Evolutionary conservation across 2,113 vertebrate genomes (phyloP).

Genomic region (Psittacula cyanocephala): DNA sequence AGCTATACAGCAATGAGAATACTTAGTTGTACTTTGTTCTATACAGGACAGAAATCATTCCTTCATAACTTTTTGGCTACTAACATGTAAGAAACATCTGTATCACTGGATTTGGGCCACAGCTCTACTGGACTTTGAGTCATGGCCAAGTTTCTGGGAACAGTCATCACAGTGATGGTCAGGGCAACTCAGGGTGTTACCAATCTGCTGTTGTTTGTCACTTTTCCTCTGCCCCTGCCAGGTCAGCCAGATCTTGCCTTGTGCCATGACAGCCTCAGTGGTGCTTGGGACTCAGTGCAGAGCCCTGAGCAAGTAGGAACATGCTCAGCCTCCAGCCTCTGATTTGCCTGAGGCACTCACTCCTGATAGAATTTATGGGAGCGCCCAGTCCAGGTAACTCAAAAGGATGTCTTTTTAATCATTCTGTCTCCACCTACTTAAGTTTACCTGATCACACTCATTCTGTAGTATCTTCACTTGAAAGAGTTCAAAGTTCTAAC

Average conservation of each 20-base stretch:
- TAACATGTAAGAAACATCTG: neutral
- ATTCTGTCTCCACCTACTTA: neutral
- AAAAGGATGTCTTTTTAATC: neutral
- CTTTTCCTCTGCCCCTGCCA: neutral
- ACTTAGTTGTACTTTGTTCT: slow-evolving; percentile 4
- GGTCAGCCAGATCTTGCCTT: neutral
- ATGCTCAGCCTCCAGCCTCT: neutral
- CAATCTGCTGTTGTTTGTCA: neutral
- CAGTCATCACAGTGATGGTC: neutral
- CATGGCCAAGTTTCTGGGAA: neutral
- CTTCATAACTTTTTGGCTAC: neutral
- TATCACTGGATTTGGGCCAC: neutral
- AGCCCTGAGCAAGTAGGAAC: neutral
- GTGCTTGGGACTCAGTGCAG: neutral
- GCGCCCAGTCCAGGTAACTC: neutral
- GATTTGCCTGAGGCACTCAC: neutral
- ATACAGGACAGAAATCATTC: neutral
- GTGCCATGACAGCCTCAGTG: neutral
- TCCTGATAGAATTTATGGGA: neutral
- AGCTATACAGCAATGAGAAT: neutral
- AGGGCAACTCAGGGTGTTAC: neutral
- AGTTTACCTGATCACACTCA: neutral
- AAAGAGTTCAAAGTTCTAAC: neutral
- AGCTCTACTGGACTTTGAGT: neutral
- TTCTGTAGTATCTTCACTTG: neutral